phyloP scores from a whole-genome alignment of 2,888 invertebrate genomes.

The Drosophila kambysellisi region DNA sequence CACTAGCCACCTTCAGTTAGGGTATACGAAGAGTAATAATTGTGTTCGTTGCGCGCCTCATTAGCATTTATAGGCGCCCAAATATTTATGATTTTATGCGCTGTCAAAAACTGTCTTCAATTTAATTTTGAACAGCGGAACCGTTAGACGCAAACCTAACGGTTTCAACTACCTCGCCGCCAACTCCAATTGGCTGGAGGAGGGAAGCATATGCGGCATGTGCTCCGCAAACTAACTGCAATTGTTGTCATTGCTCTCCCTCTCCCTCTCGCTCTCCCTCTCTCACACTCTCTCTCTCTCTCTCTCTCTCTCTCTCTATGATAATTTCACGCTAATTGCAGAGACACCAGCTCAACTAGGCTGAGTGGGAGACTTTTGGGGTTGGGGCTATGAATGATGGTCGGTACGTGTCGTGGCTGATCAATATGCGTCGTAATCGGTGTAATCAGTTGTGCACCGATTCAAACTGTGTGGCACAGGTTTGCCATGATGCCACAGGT shows the following conservation, averaged over 20 bases:
- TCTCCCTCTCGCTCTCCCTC: background rate
- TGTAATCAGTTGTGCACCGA: constrained; percentile 65
- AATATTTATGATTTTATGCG: constrained; percentile 60
- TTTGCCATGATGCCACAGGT: constrained; percentile 1
- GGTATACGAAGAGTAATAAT: constrained; percentile 42
- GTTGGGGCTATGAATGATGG: constrained; percentile 62
- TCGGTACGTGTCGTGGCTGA: constrained; percentile 63
- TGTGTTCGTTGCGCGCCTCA: constrained; percentile 45
- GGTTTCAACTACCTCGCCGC: background rate
- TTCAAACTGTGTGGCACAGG: constrained; percentile 45
- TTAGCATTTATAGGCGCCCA: constrained; percentile 71
- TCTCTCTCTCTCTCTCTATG: background rate
- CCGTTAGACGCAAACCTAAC: constrained; percentile 6
- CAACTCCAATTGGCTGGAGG: constrained; percentile 23
- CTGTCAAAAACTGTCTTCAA: constrained; percentile 35
- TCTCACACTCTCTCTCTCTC: background rate
- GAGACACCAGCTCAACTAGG: constrained; percentile 2
- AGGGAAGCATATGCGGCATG: constrained; percentile 41
- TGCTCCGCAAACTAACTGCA: constrained; percentile 14
- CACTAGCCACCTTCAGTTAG: background rate
- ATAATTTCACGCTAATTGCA: constrained; percentile 60
- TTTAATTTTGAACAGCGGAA: constrained; percentile 28
- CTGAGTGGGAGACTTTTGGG: constrained; percentile 15
- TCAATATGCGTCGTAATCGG: constrained; percentile 78
- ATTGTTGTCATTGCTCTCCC: background rate